Conservation (phyloP, 2,797 vertebrate genomes). For the Coendou prehensilis region DNA sequence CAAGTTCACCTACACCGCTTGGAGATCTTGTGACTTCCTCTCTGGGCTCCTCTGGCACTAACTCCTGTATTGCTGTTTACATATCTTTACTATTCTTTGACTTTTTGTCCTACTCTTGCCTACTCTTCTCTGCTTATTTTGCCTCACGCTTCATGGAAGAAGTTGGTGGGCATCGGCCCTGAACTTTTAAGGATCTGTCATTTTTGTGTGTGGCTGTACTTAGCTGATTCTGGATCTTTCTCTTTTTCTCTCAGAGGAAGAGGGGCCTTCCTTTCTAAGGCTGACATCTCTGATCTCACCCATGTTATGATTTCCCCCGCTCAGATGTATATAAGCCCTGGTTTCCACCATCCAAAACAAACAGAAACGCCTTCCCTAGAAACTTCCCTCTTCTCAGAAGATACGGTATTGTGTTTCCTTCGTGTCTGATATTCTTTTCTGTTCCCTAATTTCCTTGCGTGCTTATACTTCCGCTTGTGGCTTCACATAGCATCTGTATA, state of each 20-base stretch:
- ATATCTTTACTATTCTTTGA: not conserved
- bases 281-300: not conserved
- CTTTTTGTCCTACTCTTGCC: not conserved
- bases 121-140: not conserved
- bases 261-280: not conserved
- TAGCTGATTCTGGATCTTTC: constrained; percentile 4
- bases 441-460: constrained; percentile 30
- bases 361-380: constrained; percentile 20
- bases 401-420: not conserved
- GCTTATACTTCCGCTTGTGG: not conserved
- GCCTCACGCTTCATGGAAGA: not conserved
- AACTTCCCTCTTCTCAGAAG: not conserved
- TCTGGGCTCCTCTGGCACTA: not conserved
- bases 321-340: not conserved
- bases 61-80: not conserved
- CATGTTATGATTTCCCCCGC: not conserved
- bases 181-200: not conserved
- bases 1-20: not conserved
- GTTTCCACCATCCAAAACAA: constrained; percentile 17
- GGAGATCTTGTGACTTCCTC: not conserved
- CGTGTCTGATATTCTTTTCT: constrained; percentile 40
- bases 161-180: not conserved
- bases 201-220: not conserved
- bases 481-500: constrained; percentile 44
- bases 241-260: constrained; percentile 10